Base-by-base conservation (phyloP, 1,140 invertebrate species). In the Bombus sylvicola region DNA sequence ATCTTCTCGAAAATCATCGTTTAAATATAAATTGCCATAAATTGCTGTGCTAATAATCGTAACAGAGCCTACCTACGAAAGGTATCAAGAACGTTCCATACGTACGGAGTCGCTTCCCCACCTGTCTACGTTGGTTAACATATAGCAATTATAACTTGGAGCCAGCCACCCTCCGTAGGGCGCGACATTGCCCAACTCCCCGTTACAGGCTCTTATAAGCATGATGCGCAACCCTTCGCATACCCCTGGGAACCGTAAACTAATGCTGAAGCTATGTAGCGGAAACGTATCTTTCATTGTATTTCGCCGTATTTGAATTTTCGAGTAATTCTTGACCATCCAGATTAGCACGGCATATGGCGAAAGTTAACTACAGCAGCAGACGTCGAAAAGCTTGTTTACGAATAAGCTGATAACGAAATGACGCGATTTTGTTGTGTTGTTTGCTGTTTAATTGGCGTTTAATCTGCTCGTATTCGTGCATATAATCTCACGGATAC, bases 111-210 rank as follows among this genome's bases (percentile, higher is more conserved):
- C 62, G 62, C 31, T 25, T 84, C 15, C 34, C 83, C 37, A 53
- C 37, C 77, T 75, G 69, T 37, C 80, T 85, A 81, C 90, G 10
- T 83, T 53, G 69, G 81, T 88, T 89, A 91, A 93, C 93, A 92
- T 89, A 91, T 89, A 89, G 93, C 92, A 95, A 95, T 95, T 95
- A 95, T 93, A 95, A 94, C 92, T 95, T 94, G 91, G 84, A 59
- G 85, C 62, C 59, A 57, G 80, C 66, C 77, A 57, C 83, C 71
- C 91, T 91, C 22, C 66, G 57, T 69, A 57, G 64, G 62, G 34
- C 74, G 68, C 62, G 71, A 77, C 76, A 79, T 81, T 87, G 83
- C 68, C 68, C 57, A 71, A 57, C 72, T 86, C 82, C n/a, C 69
- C 15, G 87, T 91, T 88, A 76, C 75, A 66, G 74, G 59, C 74